Evolutionary conservation across 2,888 invertebrate genomes (phyloP).

Genomic region (Itoplectis maculator): DNA sequence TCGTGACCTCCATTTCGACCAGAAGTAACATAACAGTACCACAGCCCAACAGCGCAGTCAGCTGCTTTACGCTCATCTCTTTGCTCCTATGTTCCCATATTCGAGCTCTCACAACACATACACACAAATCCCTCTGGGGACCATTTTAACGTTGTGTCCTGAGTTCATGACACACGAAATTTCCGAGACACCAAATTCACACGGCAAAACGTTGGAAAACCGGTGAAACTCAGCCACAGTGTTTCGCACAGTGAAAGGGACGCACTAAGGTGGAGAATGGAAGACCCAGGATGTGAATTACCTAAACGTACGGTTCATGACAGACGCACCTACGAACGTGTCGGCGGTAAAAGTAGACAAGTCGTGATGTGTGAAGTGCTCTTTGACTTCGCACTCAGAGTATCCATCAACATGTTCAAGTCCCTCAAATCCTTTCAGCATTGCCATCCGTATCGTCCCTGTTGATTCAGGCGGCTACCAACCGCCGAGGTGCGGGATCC

Average conservation of each 20-base stretch:
- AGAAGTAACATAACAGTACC: constrained; percentile 16
- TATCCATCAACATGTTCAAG: not conserved
- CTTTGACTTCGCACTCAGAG: constrained; percentile 6
- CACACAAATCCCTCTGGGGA: not conserved
- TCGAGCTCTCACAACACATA: constrained; percentile 14
- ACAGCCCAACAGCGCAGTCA: constrained; percentile 3
- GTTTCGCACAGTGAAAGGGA: not conserved
- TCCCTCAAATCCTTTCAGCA: constrained; percentile 2
- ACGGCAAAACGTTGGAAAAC: not conserved
- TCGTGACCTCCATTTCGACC: constrained; percentile 40
- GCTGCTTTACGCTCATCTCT: constrained; percentile 6
- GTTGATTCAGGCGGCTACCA: not conserved
- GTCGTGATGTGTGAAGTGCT: not conserved
- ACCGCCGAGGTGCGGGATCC: not conserved
- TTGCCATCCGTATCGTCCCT: not conserved
- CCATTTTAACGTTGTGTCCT: not conserved
- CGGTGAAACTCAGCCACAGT: not conserved
- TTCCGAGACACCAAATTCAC: not conserved
- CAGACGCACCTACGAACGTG: not conserved
- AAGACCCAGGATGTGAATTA: not conserved
- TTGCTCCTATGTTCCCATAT: not conserved
- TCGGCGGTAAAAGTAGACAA: constrained; percentile 1
- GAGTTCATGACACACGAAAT: not conserved
- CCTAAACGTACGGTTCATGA: not conserved
- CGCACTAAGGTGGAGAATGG: too few species aligned